These are phyloP conservation scores for Bombycilla garrulus DNA, from an alignment of 2,113 vertebrate species.

Conservation along the genomic window DNA sequence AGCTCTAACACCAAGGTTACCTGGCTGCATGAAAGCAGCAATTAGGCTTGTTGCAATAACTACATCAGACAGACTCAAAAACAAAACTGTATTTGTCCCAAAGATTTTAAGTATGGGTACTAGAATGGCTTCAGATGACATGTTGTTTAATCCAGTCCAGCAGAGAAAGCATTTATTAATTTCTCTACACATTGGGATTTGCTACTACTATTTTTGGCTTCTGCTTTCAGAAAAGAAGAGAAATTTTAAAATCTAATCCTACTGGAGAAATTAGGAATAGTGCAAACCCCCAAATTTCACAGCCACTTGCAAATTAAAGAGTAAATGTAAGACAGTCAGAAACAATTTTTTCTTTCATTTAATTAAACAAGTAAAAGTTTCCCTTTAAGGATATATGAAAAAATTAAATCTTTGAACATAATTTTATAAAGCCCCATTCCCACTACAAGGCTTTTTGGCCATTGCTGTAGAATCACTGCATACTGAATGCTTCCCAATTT, in stretches of 20 bases:
- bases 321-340: background rate
- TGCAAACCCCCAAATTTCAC: background rate
- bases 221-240: background rate
- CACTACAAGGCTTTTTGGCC: background rate
- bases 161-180: background rate
- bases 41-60: background rate
- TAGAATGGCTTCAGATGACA: background rate
- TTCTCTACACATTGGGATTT: background rate
- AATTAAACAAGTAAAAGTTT: background rate
- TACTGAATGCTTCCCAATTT: background rate
- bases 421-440: background rate
- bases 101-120: background rate
- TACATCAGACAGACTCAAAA: background rate
- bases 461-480: background rate
- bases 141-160: background rate
- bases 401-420: background rate
- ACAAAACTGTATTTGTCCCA: background rate
- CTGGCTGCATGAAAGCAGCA: background rate
- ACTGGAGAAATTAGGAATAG: background rate
- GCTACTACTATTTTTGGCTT: background rate
- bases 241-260: background rate
- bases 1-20: background rate
- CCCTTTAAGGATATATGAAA: background rate
- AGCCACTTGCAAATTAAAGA: background rate
- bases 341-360: background rate